phyloP scores from a whole-genome alignment of 2,113 vertebrate species.

The Climacteris rufus region DNA sequence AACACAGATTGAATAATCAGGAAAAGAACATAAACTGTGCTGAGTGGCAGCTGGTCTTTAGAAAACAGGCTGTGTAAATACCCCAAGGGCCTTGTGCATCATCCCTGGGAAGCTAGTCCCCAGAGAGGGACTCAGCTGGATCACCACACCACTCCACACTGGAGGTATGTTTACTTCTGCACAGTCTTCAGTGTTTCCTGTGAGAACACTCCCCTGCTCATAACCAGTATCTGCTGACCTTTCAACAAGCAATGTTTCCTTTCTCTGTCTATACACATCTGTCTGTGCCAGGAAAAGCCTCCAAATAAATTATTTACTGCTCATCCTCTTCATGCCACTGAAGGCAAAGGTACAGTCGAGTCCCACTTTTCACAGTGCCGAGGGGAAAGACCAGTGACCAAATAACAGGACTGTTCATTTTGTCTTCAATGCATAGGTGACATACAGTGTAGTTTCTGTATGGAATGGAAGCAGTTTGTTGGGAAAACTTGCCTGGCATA shows the following conservation, averaged over 20 bases:
- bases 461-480: neutral
- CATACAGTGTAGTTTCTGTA: neutral
- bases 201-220: slow-evolving; percentile 49
- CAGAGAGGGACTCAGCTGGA: slow-evolving; percentile 15
- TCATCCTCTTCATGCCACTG: neutral
- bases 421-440: neutral
- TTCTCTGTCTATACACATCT: slow-evolving; percentile 23
- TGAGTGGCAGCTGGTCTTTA: slow-evolving; percentile 47
- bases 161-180: slow-evolving; percentile 62
- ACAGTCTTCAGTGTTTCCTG: slow-evolving; percentile 32
- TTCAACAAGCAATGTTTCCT: slow-evolving; percentile 10
- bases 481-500: neutral
- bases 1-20: slow-evolving; percentile 39
- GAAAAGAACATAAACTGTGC: slow-evolving; percentile 61
- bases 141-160: neutral
- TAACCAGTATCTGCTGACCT: slow-evolving; percentile 50
- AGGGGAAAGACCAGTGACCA: neutral
- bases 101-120: slow-evolving; percentile 30
- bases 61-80: slow-evolving; percentile 52
- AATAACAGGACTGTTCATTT: neutral
- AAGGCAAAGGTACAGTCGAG: neutral
- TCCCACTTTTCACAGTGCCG: fast-evolving
- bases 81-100: slow-evolving; percentile 43
- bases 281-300: neutral
- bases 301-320: neutral